Percentiles rank a stretch among this genome's conserved stretches.
phyloP scores from a whole-genome alignment of 2,113 vertebrate species.

The Thamnaconus septentrionalis region DNA sequence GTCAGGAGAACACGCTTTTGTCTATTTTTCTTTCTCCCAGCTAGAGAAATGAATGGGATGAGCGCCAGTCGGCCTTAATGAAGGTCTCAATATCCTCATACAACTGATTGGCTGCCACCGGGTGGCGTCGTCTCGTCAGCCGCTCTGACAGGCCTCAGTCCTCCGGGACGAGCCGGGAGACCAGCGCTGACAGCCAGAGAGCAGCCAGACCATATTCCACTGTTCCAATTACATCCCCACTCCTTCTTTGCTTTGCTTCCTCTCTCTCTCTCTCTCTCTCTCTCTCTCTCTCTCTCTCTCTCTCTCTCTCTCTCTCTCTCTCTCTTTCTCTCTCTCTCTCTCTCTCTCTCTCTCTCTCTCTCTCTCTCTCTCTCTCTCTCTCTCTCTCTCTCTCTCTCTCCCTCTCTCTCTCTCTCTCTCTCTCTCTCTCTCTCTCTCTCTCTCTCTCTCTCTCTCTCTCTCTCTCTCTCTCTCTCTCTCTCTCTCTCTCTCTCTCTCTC shows the following conservation, averaged over 20 bases:
- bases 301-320: background rate
- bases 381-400: background rate
- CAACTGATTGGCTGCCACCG: background rate
- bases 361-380: background rate
- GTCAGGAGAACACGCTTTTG: no score
- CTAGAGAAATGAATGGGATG: no score
- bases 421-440: background rate
- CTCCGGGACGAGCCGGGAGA: constrained; percentile 40
- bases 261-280: background rate
- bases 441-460: background rate
- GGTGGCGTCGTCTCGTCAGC: constrained; percentile 43
- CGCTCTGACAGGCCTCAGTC: constrained; percentile 56
- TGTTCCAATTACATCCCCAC: constrained; percentile 45
- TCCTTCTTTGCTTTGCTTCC: constrained; percentile 11
- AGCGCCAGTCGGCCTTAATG: no score
- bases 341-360: background rate
- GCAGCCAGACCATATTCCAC: constrained; percentile 13
- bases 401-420: background rate
- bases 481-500: background rate
- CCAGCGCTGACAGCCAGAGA: constrained; percentile 41
- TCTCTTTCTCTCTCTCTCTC: background rate
- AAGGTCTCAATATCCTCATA: no score
- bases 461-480: background rate
- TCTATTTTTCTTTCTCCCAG: no score
- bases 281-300: background rate